These are phyloP conservation scores for Amiota minor DNA, from an alignment of 2,888 invertebrate genomes.

Conservation along the genomic window DNA sequence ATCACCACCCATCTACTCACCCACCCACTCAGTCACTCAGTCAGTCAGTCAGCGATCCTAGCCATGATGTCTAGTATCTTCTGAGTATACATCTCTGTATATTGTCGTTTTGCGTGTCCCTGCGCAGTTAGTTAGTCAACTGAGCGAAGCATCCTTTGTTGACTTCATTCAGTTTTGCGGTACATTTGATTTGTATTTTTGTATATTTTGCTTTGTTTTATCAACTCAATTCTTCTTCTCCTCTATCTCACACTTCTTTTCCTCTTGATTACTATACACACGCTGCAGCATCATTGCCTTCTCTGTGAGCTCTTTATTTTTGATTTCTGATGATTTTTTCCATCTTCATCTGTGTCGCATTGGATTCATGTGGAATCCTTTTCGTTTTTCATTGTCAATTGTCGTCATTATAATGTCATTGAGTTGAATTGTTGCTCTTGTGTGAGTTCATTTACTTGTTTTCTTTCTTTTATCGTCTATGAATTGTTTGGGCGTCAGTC, in stretches of 20 bases:
- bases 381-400: constrained; percentile 51
- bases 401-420: constrained; percentile 59
- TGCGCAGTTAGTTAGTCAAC: constrained; percentile 52
- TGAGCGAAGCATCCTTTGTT: constrained; percentile 50
- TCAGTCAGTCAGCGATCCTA: not conserved
- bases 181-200: constrained; percentile 64
- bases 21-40: constrained; percentile 15
- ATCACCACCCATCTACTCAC: not conserved
- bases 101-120: constrained; percentile 14
- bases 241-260: constrained; percentile 26
- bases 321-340: constrained; percentile 47
- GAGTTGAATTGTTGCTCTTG: constrained; percentile 27
- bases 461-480: not conserved
- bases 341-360: not conserved
- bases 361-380: constrained; percentile 33
- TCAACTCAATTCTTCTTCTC: constrained; percentile 15
- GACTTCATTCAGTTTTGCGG: constrained; percentile 65
- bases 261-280: too few species aligned
- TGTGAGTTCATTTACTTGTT: constrained; percentile 19
- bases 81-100: not conserved
- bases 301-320: constrained; percentile 11
- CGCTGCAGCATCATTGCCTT: too few species aligned
- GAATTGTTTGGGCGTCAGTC: constrained; percentile 9
- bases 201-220: constrained; percentile 39
- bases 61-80: not conserved